Evolutionary conservation across 2,113 vertebrate species (phyloP).

Genomic region (cat (Felis catus)): F.catus_Fca126_mat1.0 CM031412.1:22783501-22784000

Average conservation of each 20-base stretch:
- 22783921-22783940: conserved; percentile 1
- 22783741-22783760: neutral
- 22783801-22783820: neutral
- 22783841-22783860: neutral
- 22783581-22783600: neutral
- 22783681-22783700: neutral
- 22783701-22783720: conserved; percentile 17
- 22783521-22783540: neutral
- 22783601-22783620: neutral
- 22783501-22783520: neutral
- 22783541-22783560: neutral
- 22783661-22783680: conserved; percentile 14
- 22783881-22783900: neutral
- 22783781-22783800: neutral
- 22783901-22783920: neutral
- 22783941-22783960: neutral
- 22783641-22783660: neutral
- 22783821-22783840: neutral
- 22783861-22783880: neutral
- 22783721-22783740: neutral
- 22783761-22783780: neutral
- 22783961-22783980: neutral
- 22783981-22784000: neutral
- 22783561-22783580: neutral
- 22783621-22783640: neutral